phyloP scores from a whole-genome alignment of 1,140 invertebrate genomes.

The Metopolophium dirhodum region DNA sequence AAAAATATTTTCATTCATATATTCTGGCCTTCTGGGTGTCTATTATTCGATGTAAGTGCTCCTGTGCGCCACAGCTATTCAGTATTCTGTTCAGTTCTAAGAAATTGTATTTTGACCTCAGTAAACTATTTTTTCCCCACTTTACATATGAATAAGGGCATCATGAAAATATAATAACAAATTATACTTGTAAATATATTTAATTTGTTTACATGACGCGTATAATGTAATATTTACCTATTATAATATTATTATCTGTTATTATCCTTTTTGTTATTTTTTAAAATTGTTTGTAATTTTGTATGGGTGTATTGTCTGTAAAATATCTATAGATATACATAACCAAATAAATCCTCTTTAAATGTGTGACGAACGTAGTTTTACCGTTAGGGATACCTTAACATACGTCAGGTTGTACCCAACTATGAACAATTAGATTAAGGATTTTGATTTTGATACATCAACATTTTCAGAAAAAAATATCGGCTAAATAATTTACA shows the following conservation, averaged over 20 bases:
- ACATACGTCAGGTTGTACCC: background rate
- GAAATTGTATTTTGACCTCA: background rate
- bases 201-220: background rate
- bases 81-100: background rate
- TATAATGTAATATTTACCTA: background rate
- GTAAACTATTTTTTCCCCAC: background rate
- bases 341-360: background rate
- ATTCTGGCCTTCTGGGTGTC: background rate
- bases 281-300: background rate
- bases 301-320: background rate
- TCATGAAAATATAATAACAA: background rate
- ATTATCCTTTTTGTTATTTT: background rate
- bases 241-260: background rate
- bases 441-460: no score
- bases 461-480: no score
- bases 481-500: no score
- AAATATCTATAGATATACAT: background rate
- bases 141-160: background rate
- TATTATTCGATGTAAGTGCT: background rate
- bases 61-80: background rate
- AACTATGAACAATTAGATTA: no score
- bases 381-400: background rate
- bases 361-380: background rate
- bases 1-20: constrained; percentile 13
- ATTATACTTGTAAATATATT: background rate